Evolutionary conservation across 2,797 vertebrate genomes (phyloP).

Genomic region (Cyprinodon diabolis): DNA sequence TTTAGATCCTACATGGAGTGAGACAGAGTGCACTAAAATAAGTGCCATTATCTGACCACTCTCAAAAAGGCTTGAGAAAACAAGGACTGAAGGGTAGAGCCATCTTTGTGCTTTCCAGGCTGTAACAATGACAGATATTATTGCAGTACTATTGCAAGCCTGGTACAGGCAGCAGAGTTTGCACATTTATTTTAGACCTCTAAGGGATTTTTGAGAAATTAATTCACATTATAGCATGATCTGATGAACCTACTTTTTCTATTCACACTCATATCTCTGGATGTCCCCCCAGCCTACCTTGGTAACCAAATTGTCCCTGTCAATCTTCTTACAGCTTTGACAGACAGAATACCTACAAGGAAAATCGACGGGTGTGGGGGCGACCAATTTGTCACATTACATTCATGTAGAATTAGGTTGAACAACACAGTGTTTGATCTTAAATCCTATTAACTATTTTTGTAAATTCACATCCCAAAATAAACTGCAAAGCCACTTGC

Average conservation of each 20-base stretch:
- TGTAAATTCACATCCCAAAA: background rate
- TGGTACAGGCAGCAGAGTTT: conserved; percentile 23
- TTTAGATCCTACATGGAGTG: conserved; percentile 54
- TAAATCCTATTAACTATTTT: background rate
- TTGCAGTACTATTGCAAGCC: conserved; percentile 21
- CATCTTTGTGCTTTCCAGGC: conserved; percentile 17
- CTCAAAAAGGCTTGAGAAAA: conserved; percentile 40
- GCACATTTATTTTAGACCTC: conserved; percentile 18
- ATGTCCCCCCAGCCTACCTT: conserved; percentile 14
- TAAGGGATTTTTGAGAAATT: conserved; percentile 28
- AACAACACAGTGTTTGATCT: background rate
- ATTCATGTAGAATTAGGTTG: background rate
- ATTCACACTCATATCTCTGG: conserved; percentile 5
- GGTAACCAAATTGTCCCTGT: conserved; percentile 1
- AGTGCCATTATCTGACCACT: conserved; percentile 49
- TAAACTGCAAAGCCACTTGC: background rate
- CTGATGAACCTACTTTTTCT: conserved; percentile 25
- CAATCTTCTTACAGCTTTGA: background rate
- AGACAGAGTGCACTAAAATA: conserved; percentile 41
- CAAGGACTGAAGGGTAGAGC: conserved; percentile 32
- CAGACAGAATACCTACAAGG: background rate
- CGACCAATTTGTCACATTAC: background rate
- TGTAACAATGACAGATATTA: conserved; percentile 47
- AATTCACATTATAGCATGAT: conserved; percentile 23
- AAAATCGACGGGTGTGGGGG: background rate